Conservation (phyloP, 2,888 invertebrate genomes). For the Ptychoptera contaminata region DNA sequence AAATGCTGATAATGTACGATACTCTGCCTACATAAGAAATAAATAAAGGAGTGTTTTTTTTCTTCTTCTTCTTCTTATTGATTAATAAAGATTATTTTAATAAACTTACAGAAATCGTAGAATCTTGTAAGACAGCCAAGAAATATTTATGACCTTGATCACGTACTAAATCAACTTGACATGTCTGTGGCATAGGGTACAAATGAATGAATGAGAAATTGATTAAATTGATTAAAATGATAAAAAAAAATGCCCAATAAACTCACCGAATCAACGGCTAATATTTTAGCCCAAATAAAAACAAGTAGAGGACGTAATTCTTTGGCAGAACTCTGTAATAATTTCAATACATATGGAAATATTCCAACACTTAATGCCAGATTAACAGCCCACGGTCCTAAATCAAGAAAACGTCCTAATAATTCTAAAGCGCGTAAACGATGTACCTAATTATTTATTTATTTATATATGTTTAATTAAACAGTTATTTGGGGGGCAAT, state of each 20-base stretch:
- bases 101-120: conserved; percentile 56
- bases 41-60: conserved; percentile 1
- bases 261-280: conserved; percentile 86
- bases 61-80: no score
- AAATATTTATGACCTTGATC: conserved; percentile 93
- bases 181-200: conserved; percentile 50
- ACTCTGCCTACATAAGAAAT: conserved; percentile 33
- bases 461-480: conserved; percentile 23
- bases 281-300: conserved; percentile 97
- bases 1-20: conserved; percentile 88
- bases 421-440: conserved; percentile 87
- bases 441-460: conserved; percentile 44
- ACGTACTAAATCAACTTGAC: conserved; percentile 87
- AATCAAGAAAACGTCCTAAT: conserved; percentile 82
- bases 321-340: conserved; percentile 85
- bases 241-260: conserved; percentile 6
- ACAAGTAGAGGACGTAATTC: conserved; percentile 87
- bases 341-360: conserved; percentile 94
- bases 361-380: conserved; percentile 93
- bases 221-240: background rate
- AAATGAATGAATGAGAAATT: conserved; percentile 3
- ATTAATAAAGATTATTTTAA: conserved; percentile 6
- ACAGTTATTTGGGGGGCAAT: background rate
- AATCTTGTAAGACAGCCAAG: conserved; percentile 77
- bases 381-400: conserved; percentile 93